Evolutionary conservation across 2,797 vertebrate genomes (phyloP), one percentile per base, ranked within the genome.

Genomic region (Danionella dracula): DNA sequence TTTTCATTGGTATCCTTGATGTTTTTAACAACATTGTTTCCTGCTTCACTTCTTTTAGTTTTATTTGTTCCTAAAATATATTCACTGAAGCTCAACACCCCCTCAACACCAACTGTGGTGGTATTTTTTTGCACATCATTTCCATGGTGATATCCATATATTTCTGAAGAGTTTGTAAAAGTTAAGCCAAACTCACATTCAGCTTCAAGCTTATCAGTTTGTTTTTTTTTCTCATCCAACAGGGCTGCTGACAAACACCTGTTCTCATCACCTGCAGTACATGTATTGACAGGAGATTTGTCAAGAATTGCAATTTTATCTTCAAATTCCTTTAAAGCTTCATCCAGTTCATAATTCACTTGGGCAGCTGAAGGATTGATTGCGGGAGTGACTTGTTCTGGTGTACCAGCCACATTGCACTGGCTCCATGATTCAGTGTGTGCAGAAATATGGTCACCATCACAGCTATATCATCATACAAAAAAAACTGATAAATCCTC

Each of bases 291-390:
- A 51, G 68, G 44, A 10, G 79, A 51, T 21, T 81, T 56, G 13
- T 81, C 81, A 77, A 90, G 76, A 7, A 82, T 83, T 20, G 75
- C 86, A 86, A 90, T 88, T 83, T 92, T 85, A 41, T 89, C 78
- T 57, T 90, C 87, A 67, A 84, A 90, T 89, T 91, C 86, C 73
- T 82, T 78, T 46, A 88, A 87, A 60, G 87, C 89, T 71, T 86
- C 78, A 74, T 81, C 78, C 20, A 90, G 87, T 76, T 90, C 87
- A 71, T 32, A 59, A 65, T 91, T 88, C 44, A 88, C 41, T 64
- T 81, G 74, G 13, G 16, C 29, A 1, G 76, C 79, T 4, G 74
- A 63, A 64, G 80, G 68, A 49, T 34, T 76, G 65, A 71, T 70
- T 17, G 78, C 62, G 70, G 53, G 50, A 29, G 17, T 66, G 46